Evolutionary conservation across 2,797 vertebrate genomes (phyloP), one percentile per base, ranked within the genome.

Genomic region (Gobio occitaniae): DNA sequence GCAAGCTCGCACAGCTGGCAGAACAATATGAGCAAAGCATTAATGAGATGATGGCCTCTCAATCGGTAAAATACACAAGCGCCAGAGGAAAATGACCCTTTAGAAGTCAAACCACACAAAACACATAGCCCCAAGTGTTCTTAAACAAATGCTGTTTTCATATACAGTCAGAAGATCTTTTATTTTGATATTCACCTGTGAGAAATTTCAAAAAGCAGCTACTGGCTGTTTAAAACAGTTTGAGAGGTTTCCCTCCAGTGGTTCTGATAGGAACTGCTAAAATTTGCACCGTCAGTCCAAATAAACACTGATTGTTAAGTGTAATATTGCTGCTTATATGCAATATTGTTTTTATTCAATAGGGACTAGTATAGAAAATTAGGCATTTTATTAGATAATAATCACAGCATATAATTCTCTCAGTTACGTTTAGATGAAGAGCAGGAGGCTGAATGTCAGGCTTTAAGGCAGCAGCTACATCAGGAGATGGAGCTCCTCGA

Each of bases 401-500:
- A 92, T 86, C 54, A 44, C 54, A 52, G 6, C 11, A 9, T 72
- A 21, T 32, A 41, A 15, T 16, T 72, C 65, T 82, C 17, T 25
- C 95, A 99, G 98, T 95, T 99, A 92, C 97, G 97, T 93, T 96
- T 99, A 94, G 98, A 99, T 8, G 97, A 98, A 94, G 97, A 98
- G 91, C 98, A 99, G 94, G 98, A 99, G 96, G 97, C 97, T 0
- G 98, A 99, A 95, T 99, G 97, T 96, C 98, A 99, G 95, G 97
- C 97, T 90, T 95, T 99, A 94, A 96, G 97, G 96, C 96, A 97
- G 93, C 98, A 99, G 94, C 97, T 99, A 93, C 97, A 99, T 95
- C 98, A 99, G 94, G 98, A 99, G 95, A 98, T 99, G 98, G 98
- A 99, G 96, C 97, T 99, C 93, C 97, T 99, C 91, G 98, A 98